phyloP scores from a whole-genome alignment of 2,797 vertebrate genomes.

The Petrocephalus schoutedeni region DNA sequence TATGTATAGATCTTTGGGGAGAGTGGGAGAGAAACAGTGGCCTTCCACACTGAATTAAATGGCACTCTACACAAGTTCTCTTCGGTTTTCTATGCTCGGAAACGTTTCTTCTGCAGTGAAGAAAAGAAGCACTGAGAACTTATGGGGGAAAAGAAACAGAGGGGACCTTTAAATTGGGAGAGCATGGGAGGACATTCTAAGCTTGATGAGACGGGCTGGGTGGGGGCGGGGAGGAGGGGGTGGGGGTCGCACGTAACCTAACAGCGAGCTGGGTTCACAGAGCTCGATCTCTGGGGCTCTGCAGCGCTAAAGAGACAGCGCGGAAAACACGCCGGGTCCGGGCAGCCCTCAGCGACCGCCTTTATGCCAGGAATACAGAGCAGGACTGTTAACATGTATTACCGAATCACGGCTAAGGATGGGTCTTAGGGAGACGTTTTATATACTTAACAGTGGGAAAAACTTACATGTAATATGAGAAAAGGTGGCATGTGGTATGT shows the following conservation, averaged over 20 bases:
- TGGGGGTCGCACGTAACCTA: background rate
- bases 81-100: constrained; percentile 42
- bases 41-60: constrained; percentile 39
- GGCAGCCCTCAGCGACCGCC: background rate
- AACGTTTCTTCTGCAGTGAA: constrained; percentile 41
- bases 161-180: background rate
- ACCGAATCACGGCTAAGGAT: background rate
- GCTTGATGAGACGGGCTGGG: constrained; percentile 20
- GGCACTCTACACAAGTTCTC: constrained; percentile 62
- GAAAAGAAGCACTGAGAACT: constrained; percentile 24
- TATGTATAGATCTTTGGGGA: background rate
- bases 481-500: constrained; percentile 46
- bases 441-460: constrained; percentile 34
- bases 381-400: background rate
- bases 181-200: background rate
- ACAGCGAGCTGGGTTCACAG: background rate
- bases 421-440: background rate
- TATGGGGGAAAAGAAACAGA: background rate
- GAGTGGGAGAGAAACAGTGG: background rate
- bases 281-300: background rate
- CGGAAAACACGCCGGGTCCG: background rate
- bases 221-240: background rate
- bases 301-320: background rate
- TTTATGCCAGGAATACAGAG: background rate
- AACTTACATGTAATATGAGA: constrained; percentile 23